Evolutionary conservation across 2,797 vertebrate species (phyloP).

Genomic region (Acanthurus lineatus): DNA sequence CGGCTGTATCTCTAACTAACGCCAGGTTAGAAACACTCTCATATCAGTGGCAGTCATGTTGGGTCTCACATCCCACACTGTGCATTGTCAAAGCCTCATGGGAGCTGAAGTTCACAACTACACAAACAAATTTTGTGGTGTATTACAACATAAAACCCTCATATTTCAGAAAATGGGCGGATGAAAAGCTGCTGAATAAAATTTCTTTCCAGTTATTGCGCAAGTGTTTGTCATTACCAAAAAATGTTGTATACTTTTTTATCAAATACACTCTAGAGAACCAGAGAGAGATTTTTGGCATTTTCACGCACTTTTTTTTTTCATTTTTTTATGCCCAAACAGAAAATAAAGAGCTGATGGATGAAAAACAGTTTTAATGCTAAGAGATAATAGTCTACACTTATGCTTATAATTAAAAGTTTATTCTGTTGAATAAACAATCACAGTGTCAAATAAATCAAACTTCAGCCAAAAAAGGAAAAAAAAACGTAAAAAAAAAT

Average conservation of each 20-base stretch:
- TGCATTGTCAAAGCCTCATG: neutral
- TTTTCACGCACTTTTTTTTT: neutral
- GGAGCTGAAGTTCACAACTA: neutral
- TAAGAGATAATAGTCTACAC: neutral
- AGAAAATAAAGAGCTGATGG: neutral
- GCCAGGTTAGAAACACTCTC: constrained; percentile 59
- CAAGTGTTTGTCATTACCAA: neutral
- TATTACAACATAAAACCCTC: neutral
- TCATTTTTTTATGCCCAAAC: neutral
- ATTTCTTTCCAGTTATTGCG: neutral
- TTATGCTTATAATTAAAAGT: neutral
- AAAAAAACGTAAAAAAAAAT: neutral
- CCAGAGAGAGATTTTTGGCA: neutral
- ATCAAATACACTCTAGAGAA: neutral
- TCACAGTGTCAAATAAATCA: neutral
- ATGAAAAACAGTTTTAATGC: neutral
- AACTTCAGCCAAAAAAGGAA: neutral
- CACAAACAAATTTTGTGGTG: no score
- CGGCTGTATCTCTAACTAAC: constrained; percentile 74
- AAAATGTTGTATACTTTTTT: neutral
- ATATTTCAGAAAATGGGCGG: neutral
- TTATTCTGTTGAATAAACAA: neutral
- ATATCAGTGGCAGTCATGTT: constrained; percentile 19
- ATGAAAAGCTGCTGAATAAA: no score
- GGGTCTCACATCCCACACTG: neutral